phyloP scores from a whole-genome alignment of 2,113 vertebrate species.

The Malurus alboscapulatus region DNA sequence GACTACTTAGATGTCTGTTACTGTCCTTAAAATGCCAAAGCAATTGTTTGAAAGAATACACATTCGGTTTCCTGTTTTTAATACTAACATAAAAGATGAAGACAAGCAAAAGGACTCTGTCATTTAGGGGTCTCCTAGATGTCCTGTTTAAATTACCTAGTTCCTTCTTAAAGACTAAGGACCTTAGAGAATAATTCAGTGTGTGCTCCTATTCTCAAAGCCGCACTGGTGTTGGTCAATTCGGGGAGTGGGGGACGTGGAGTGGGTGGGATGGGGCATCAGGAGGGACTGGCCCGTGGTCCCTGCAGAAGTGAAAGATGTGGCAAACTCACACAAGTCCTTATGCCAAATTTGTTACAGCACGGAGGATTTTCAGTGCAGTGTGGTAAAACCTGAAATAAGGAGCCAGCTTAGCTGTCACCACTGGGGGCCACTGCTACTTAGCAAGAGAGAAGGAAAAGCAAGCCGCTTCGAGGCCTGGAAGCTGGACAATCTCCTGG shows the following conservation, averaged over 20 bases:
- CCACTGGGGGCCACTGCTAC: constrained; percentile 65
- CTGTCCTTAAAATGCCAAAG: not conserved
- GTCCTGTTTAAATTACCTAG: not conserved
- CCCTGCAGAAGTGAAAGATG: not conserved
- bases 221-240: accelerated
- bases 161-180: not conserved
- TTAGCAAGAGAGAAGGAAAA: constrained; percentile 24
- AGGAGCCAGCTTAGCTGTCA: not conserved
- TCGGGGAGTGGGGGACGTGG: not conserved
- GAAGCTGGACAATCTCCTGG: no score
- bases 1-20: not conserved
- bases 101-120: not conserved
- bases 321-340: not conserved
- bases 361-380: not conserved
- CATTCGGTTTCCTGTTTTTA: not conserved
- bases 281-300: not conserved
- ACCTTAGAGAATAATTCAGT: not conserved
- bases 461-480: not conserved
- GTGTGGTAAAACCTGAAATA: not conserved
- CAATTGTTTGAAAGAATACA: not conserved
- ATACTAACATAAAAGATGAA: not conserved
- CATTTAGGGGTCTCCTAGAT: not conserved
- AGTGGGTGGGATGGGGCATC: not conserved
- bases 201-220: not conserved
- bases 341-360: not conserved